Evolutionary conservation across 2,113 vertebrate genomes (phyloP).

Genomic region (Aspidoscelis tigris): DNA sequence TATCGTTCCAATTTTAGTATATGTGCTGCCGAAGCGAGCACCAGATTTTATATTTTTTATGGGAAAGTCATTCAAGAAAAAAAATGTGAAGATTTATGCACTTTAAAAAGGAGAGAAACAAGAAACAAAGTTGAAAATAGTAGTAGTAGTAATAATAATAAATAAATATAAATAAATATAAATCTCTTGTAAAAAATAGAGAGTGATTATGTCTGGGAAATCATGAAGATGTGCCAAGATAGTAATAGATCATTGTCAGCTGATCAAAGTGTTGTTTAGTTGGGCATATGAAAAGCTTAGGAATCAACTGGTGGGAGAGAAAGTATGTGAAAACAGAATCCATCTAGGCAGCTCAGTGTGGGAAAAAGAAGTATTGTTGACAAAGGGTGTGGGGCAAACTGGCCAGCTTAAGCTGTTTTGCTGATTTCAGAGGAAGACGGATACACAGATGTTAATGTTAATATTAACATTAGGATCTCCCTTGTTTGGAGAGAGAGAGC

Average conservation of each 20-base stretch:
- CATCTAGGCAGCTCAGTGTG: not conserved
- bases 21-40: no score
- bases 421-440: slow-evolving; percentile 54
- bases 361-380: not conserved
- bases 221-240: not conserved
- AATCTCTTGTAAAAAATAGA: not conserved
- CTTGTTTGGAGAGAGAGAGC: slow-evolving; percentile 29
- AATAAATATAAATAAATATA: not conserved
- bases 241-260: not conserved
- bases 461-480: slow-evolving; percentile 43
- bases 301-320: not conserved
- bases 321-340: not conserved
- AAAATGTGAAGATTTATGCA: not conserved
- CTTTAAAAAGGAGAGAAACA: not conserved
- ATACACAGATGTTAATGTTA: slow-evolving; percentile 60
- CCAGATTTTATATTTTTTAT: not conserved
- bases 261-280: not conserved
- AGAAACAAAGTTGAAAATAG: not conserved
- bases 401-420: slow-evolving; percentile 32
- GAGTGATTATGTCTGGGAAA: not conserved
- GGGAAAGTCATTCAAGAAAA: not conserved
- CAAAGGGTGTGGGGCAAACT: not conserved
- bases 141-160: not conserved
- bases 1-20: no score
- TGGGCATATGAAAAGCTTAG: not conserved